Evolutionary conservation across 2,113 vertebrate species (phyloP).

Genomic region (Ailuropoda melanoleuca): DNA sequence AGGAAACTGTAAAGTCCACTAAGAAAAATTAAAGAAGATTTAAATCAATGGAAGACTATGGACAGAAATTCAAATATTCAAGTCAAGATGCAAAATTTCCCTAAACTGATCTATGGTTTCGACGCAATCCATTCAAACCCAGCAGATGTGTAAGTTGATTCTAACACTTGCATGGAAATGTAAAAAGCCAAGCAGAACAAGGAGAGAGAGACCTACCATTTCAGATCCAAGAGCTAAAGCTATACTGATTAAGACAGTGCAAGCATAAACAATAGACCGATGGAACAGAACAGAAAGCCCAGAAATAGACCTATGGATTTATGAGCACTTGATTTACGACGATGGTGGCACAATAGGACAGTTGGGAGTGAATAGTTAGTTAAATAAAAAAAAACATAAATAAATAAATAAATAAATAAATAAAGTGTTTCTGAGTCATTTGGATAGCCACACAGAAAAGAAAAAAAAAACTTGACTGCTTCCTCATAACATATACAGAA

Average conservation of each 20-base stretch:
- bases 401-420: neutral
- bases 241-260: neutral
- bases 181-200: neutral
- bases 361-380: neutral
- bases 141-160: neutral
- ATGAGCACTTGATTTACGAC: neutral
- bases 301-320: neutral
- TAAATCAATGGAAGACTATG: too few species aligned
- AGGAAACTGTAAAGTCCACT: neutral
- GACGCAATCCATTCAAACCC: neutral
- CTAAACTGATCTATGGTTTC: neutral
- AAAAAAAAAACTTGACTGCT: neutral
- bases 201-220: rapidly evolving
- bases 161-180: neutral
- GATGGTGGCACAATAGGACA: rapidly evolving
- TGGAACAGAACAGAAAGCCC: neutral
- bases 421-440: neutral
- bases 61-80: neutral
- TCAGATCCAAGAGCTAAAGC: neutral
- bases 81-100: neutral
- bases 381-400: neutral
- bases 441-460: neutral
- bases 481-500: neutral
- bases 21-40: neutral
- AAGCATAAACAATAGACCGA: neutral